Conservation (phyloP, 2,113 vertebrate species). For the Phylloscopus whistleri region DNA sequence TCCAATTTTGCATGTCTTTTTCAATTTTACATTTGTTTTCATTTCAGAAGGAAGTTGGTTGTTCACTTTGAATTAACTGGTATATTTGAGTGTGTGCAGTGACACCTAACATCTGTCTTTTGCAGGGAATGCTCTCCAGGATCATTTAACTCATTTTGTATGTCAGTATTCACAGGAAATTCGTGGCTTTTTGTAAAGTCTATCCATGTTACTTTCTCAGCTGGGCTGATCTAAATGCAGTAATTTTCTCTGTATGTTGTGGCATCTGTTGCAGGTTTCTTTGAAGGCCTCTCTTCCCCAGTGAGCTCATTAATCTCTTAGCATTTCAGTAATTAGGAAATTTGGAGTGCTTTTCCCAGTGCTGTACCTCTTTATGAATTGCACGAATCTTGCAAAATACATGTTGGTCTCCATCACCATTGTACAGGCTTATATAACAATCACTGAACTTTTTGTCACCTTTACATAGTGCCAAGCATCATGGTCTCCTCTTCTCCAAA, state of each 20-base stretch:
- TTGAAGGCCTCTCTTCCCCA: background rate
- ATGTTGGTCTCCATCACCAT: background rate
- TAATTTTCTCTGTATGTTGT: background rate
- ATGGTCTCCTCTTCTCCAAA: background rate
- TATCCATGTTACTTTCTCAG: background rate
- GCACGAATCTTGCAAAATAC: background rate
- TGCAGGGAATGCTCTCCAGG: background rate
- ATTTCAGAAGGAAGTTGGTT: background rate
- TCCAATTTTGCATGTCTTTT: background rate
- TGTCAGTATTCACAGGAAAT: background rate
- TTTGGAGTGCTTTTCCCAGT: background rate
- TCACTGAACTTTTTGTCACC: background rate
- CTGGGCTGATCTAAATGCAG: background rate
- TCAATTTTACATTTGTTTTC: background rate
- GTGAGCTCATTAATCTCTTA: background rate
- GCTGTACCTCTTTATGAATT: background rate
- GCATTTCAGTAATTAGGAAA: background rate
- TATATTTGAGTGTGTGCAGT: background rate
- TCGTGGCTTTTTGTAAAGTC: background rate
- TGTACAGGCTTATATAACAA: background rate
- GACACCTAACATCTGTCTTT: background rate
- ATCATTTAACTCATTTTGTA: background rate
- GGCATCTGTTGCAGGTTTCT: background rate
- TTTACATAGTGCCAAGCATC: background rate
- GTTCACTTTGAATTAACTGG: background rate